Conservation (phyloP, 2,797 vertebrate species). For the Cacajao melanocephalus region DNA sequence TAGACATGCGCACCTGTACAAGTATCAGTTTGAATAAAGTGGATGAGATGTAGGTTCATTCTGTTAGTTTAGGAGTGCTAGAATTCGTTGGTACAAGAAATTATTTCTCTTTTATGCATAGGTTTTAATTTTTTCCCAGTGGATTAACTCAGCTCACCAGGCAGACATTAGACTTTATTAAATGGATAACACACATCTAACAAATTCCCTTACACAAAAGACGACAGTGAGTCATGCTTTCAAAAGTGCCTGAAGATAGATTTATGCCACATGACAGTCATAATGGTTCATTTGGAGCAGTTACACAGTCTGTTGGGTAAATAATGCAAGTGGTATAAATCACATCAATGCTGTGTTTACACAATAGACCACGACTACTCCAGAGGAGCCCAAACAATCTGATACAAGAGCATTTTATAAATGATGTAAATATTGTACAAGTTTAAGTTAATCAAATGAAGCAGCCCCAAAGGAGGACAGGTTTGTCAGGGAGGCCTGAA, state of each 20-base stretch:
- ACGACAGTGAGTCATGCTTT: conserved; percentile 69
- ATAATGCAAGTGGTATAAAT: conserved; percentile 81
- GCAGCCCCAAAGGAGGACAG: conserved; percentile 43
- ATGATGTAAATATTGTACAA: conserved; percentile 66
- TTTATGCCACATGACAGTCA: conserved; percentile 65
- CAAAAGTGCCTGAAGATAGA: conserved; percentile 79
- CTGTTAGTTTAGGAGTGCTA: background rate
- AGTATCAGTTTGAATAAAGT: background rate
- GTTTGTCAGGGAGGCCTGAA: conserved; percentile 46
- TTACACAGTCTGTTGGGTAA: conserved; percentile 80
- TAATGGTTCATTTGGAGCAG: conserved; percentile 79
- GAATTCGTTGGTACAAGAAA: background rate
- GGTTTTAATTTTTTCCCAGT: background rate
- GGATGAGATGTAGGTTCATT: background rate
- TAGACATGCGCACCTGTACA: background rate
- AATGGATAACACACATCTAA: conserved; percentile 64
- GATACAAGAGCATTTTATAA: conserved; percentile 72
- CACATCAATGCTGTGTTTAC: conserved; percentile 76
- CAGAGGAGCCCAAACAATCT: conserved; percentile 68
- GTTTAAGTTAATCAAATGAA: conserved; percentile 67
- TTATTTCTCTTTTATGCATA: conserved; percentile 3
- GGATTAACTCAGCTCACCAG: conserved; percentile 49
- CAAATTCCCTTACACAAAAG: conserved; percentile 69
- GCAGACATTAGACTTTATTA: conserved; percentile 49
- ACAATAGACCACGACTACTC: conserved; percentile 69